Evolutionary conservation across 2,888 invertebrate species (phyloP).

Genomic region (Lordiphosa fenestrarum): DNA sequence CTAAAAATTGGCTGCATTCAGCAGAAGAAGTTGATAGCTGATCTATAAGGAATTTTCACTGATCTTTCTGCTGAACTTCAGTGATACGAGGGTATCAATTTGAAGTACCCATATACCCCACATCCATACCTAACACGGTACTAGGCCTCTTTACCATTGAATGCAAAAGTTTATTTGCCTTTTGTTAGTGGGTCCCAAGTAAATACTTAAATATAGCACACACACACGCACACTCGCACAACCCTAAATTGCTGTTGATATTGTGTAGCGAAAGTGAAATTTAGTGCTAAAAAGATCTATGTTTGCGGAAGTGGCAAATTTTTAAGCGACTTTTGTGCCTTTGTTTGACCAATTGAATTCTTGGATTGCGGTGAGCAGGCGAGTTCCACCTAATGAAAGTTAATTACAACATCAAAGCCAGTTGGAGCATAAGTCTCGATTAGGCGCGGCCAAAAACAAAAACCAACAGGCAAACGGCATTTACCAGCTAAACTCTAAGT

Average conservation of each 20-base stretch:
- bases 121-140: slow-evolving; percentile 4
- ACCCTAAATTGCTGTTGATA: slow-evolving; percentile 57
- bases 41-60: no score
- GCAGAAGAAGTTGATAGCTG: no score
- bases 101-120: no score
- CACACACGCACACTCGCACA: no score
- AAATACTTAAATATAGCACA: slow-evolving; percentile 73
- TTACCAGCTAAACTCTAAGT: slow-evolving; percentile 68
- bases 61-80: no score
- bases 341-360: slow-evolving; percentile 17
- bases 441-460: slow-evolving; percentile 51
- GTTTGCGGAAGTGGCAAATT: slow-evolving; percentile 42
- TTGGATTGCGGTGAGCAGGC: slow-evolving; percentile 15
- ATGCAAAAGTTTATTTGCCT: slow-evolving; percentile 47
- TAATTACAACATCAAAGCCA: slow-evolving; percentile 71
- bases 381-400: slow-evolving; percentile 61
- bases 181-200: slow-evolving; percentile 59
- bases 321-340: slow-evolving; percentile 3
- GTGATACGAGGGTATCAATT: no score
- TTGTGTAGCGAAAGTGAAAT: slow-evolving; percentile 69
- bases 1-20: no score
- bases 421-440: slow-evolving; percentile 64
- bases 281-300: slow-evolving; percentile 31
- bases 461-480: slow-evolving; percentile 40
- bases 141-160: background rate